These are phyloP conservation scores for Furcula furcula DNA, from an alignment of 2,888 invertebrate genomes.

Conservation along the genomic window DNA sequence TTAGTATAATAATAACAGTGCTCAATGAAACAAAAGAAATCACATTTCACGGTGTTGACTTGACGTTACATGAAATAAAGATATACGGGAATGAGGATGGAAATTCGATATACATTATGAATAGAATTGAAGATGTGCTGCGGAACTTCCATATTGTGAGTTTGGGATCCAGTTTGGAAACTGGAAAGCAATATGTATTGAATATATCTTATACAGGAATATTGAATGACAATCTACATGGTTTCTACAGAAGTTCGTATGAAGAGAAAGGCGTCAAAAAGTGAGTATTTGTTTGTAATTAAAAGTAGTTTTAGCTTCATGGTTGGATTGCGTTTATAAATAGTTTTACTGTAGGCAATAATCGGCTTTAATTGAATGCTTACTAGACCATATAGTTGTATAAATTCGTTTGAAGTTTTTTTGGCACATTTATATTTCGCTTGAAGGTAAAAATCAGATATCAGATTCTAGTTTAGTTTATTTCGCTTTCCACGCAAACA, in stretches of 20 bases:
- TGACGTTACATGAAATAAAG: conserved; percentile 83
- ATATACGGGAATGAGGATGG: conserved; percentile 70
- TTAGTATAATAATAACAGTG: conserved; percentile 83
- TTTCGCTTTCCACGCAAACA: no score
- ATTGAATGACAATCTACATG: conserved; percentile 88
- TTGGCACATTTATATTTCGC: no score
- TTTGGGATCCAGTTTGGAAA: conserved; percentile 79
- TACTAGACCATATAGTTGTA: neutral
- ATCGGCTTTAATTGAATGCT: neutral
- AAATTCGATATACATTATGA: conserved; percentile 48
- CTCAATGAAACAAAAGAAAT: conserved; percentile 84
- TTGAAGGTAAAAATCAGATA: no score
- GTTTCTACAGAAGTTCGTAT: conserved; percentile 93
- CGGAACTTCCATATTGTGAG: conserved; percentile 87
- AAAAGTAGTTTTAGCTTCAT: neutral
- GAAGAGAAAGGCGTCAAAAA: conserved; percentile 85
- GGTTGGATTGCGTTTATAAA: neutral
- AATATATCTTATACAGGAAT: conserved; percentile 87
- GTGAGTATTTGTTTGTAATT: conserved; percentile 62
- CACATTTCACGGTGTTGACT: conserved; percentile 88
- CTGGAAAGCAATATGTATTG: conserved; percentile 84
- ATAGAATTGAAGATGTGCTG: conserved; percentile 78
- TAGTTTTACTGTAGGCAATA: neutral
- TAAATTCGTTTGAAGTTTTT: no score
- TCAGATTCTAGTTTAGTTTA: no score